Percentiles rank a stretch among this genome's conserved stretches.
phyloP scores from a whole-genome alignment of 2,888 invertebrate genomes.

The Agrilus cyanescens region DNA sequence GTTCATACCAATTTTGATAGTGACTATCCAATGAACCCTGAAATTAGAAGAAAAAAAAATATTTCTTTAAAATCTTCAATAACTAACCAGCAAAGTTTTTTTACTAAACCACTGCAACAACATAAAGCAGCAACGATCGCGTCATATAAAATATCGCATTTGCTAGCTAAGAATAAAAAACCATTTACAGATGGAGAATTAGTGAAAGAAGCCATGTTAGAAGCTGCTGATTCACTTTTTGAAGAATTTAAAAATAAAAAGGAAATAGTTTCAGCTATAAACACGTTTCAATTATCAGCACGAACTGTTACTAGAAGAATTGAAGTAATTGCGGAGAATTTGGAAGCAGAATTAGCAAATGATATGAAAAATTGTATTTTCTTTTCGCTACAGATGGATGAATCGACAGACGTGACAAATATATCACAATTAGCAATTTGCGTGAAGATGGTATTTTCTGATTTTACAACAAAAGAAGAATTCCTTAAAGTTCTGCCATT shows the following conservation, averaged over 20 bases:
- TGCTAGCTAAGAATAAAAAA: slow-evolving; percentile 10
- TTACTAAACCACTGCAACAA: slow-evolving; percentile 11
- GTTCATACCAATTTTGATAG: slow-evolving; percentile 14
- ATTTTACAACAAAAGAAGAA: slow-evolving; percentile 13
- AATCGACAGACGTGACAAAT: slow-evolving; percentile 11
- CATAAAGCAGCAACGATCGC: slow-evolving; percentile 12
- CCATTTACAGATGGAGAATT: slow-evolving; percentile 19
- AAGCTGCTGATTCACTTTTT: slow-evolving; percentile 15
- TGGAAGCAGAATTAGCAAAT: slow-evolving; percentile 9
- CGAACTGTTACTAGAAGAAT: slow-evolving; percentile 16
- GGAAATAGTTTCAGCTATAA: slow-evolving; percentile 20
- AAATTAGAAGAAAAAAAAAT: slow-evolving; percentile 12
- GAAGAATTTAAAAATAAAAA: slow-evolving; percentile 15
- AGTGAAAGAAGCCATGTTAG: slow-evolving; percentile 17
- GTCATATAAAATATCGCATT: slow-evolving; percentile 8
- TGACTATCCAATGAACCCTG: slow-evolving; percentile 12
- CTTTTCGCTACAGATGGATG: slow-evolving; percentile 14
- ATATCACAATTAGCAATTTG: slow-evolving; percentile 11
- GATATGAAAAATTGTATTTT: slow-evolving; percentile 13
- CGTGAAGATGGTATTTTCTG: slow-evolving; percentile 9
- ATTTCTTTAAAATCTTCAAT: slow-evolving; percentile 12
- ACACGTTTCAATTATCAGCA: slow-evolving; percentile 19
- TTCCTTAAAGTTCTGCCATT: slow-evolving; percentile 12
- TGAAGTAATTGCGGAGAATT: slow-evolving; percentile 9
- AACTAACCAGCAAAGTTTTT: slow-evolving; percentile 12